A percentile compares a stretch with the other conserved stretches of the same genome.
These are phyloP conservation scores for Xylocampa areola DNA, from an alignment of 2,888 invertebrate genomes.

Conservation along the genomic window DNA sequence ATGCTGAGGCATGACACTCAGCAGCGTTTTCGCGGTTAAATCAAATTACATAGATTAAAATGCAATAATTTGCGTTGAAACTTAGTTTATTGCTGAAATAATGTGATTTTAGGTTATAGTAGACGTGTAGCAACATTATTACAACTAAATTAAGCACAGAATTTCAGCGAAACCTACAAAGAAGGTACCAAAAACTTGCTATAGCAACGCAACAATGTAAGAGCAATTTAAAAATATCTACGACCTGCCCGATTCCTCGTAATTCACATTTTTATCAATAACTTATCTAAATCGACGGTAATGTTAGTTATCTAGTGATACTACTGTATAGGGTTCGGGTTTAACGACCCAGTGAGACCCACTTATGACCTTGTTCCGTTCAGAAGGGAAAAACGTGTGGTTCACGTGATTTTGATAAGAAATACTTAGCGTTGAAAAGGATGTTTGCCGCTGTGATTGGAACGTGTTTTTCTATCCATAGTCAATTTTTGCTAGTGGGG, in stretches of 20 bases:
- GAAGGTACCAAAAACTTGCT: background rate
- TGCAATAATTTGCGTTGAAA: no score
- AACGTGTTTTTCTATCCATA: background rate
- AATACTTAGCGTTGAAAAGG: background rate
- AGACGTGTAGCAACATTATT: no score
- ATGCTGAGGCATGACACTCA: no score
- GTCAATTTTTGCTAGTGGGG: no score
- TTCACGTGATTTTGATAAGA: slow-evolving; percentile 43
- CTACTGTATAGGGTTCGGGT: slow-evolving; percentile 33
- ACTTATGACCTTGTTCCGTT: slow-evolving; percentile 49
- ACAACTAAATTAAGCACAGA: no score
- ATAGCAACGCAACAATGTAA: background rate
- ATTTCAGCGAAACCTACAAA: background rate
- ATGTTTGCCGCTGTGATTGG: slow-evolving; percentile 5
- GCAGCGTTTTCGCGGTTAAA: no score
- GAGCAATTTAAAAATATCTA: slow-evolving; percentile 16
- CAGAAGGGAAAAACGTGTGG: slow-evolving; percentile 22
- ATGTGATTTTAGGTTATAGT: no score
- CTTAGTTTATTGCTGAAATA: no score
- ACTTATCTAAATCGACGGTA: slow-evolving; percentile 37
- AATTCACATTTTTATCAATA: slow-evolving; percentile 40
- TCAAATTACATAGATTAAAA: no score
- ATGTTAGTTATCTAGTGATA: slow-evolving; percentile 32
- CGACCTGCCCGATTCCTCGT: slow-evolving; percentile 27
- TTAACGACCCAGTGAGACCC: slow-evolving; percentile 51